phyloP scores from a whole-genome alignment of 37 sponge, comb jelly and placozoan species.

The Amphimedon queenslandica region DNA sequence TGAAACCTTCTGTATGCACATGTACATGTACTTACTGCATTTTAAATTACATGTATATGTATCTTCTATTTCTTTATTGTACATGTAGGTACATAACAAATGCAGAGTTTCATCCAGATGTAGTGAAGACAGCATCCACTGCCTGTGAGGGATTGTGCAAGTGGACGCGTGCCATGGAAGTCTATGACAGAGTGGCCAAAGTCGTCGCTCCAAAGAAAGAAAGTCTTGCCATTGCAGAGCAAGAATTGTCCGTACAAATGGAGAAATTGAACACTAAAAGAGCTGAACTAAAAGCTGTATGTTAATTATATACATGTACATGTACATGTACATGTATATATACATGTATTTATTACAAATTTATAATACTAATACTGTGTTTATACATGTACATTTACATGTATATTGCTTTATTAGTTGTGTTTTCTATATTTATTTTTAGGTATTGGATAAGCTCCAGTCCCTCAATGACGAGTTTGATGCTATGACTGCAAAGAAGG shows the following conservation, averaged over 20 bases:
- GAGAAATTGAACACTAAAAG: conserved; percentile 89
- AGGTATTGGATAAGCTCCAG: conserved; percentile 84
- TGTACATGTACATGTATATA: neutral
- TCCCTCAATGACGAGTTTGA: conserved; percentile 88
- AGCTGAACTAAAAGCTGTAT: conserved; percentile 79
- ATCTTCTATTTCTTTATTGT: neutral
- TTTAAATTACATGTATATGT: neutral
- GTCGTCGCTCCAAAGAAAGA: conserved; percentile 97
- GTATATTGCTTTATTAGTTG: neutral
- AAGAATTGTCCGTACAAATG: conserved; percentile 86
- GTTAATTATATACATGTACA: neutral
- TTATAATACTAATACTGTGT: neutral
- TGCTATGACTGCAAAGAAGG: conserved; percentile 74
- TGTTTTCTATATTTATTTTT: neutral
- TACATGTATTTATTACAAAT: too few species aligned
- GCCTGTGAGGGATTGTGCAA: conserved; percentile 96
- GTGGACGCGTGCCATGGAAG: conserved; percentile 98
- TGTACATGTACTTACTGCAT: too few species aligned
- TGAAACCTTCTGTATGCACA: neutral
- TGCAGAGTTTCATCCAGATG: conserved; percentile 86
- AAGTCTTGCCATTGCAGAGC: conserved; percentile 87
- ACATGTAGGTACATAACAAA: conserved; percentile 71
- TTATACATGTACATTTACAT: too few species aligned
- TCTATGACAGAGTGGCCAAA: conserved; percentile 97
- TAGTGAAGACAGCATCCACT: conserved; percentile 84